Evolutionary conservation across 2,113 vertebrate species (phyloP), one percentile per base, ranked within the genome.

Genomic region (Sphaerodactylus townsendi): DNA sequence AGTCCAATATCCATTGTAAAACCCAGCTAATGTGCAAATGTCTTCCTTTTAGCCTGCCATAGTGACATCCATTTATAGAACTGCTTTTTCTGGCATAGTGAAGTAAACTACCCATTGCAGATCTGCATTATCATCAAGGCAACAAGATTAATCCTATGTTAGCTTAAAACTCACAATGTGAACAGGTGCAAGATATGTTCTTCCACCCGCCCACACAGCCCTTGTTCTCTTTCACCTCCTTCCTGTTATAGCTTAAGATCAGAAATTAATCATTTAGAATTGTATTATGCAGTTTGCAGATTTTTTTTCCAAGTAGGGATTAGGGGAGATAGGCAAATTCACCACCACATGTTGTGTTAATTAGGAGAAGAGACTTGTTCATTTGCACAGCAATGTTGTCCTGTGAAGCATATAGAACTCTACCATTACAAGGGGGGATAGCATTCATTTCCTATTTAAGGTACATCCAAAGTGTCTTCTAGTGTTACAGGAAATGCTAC

Each of bases 251-350:
- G 19, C 37, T 70, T n/a, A 56, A 48, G 48, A 84, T 84, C 39
- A 77, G 39, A 35, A 70, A 78, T 77, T 41, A 77, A 84, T 70
- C 65, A 77, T 84, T 84, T 70, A 44, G 48, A 84, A 44, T 70
- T 70, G 46, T 25, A 84, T 77, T 41, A 44, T 13, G n/a, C 35
- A 37, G 23, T 76, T 83, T 68, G 64, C 46, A 39, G 2, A 70
- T 46, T 8, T 64, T 82, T 4, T 21, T 2, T 41, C 30, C 11
- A 39, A 62, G 64, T 53, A 25, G 35, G 48, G 35, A 84, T 84
- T 84, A 70, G 23, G 53, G 19, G 48, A 70, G 37, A 70, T 4
- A 53, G 10, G 74, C 65, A 53, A 77, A 77, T 8, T 21, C 2
- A 21, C 4, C 39, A 10, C 25, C 64, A 35, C 11, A 33, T 56